A percentile compares a stretch with the other conserved stretches of the same genome.
These are phyloP conservation scores for Oreochromis spilurus DNA, from an alignment of 2,113 vertebrate species.

Conservation along the genomic window DNA sequence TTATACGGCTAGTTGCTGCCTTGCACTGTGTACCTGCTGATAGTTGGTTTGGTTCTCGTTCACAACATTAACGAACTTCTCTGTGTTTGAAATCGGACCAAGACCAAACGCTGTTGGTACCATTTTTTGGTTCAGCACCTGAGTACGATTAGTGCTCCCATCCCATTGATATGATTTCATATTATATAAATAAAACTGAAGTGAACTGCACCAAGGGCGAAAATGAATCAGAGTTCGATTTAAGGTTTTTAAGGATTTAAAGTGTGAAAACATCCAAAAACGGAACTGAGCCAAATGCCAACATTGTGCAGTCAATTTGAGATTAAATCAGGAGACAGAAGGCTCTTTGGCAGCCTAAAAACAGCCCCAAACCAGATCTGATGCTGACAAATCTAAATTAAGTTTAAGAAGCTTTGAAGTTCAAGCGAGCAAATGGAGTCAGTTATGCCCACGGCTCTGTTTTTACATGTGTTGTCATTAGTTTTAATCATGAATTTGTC, in stretches of 20 bases:
- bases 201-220: neutral
- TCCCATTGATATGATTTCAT: neutral
- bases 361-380: neutral
- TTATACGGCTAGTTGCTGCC: fast-evolving
- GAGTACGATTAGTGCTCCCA: fast-evolving
- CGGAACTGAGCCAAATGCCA: neutral
- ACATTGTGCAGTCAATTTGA: neutral
- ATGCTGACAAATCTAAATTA: neutral
- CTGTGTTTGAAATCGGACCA: neutral
- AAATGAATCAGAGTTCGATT: neutral
- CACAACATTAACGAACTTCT: neutral
- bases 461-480: neutral
- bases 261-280: neutral
- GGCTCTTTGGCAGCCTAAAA: neutral
- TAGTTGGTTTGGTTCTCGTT: neutral
- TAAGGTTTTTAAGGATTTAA: neutral
- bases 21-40: fast-evolving
- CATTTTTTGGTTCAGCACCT: neutral
- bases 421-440: neutral
- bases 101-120: neutral
- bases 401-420: neutral
- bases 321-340: neutral
- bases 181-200: neutral
- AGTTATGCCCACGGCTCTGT: neutral
- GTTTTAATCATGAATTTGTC: neutral